Percentiles rank a stretch among this genome's conserved stretches.
Evolutionary conservation across 2,888 invertebrate genomes (phyloP).

Genomic region (Zygothrica quintamaculata): DNA sequence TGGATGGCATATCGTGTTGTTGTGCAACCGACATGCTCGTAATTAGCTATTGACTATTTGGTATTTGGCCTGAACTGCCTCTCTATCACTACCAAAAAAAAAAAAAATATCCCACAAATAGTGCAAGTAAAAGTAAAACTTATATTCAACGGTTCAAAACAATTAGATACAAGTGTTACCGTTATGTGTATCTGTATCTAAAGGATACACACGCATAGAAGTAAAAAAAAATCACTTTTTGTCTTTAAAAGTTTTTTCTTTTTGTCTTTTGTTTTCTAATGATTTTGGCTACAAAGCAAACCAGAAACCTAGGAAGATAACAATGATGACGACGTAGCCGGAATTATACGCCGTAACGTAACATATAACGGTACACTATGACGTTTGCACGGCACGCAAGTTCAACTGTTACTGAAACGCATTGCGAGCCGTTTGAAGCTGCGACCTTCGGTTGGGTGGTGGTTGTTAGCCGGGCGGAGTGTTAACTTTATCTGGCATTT

Average conservation of each 20-base stretch:
- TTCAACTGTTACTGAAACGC: constrained; percentile 66
- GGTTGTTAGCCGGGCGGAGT: constrained; percentile 42
- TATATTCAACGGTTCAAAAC: constrained; percentile 40
- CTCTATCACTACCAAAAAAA: too few species aligned
- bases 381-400: constrained; percentile 58
- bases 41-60: constrained; percentile 53
- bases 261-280: neutral
- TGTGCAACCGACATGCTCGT: constrained; percentile 62
- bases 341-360: constrained; percentile 2
- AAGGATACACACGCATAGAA: constrained; percentile 28
- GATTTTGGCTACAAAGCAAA: too few species aligned
- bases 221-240: constrained; percentile 35
- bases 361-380: constrained; percentile 2
- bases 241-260: too few species aligned
- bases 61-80: constrained; percentile 31
- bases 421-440: constrained; percentile 40
- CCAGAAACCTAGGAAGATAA: constrained; percentile 1
- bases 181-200: constrained; percentile 14
- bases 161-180: constrained; percentile 30
- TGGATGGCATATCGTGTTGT: constrained; percentile 48
- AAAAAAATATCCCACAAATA: too few species aligned
- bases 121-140: constrained; percentile 27
- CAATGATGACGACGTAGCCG: neutral
- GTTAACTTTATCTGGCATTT: constrained; percentile 66
- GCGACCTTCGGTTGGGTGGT: constrained; percentile 44